Percentiles rank a stretch among this genome's conserved stretches.
Evolutionary conservation across 2,113 vertebrate genomes (phyloP).

Genomic region (Amblyopsis rosae): DNA sequence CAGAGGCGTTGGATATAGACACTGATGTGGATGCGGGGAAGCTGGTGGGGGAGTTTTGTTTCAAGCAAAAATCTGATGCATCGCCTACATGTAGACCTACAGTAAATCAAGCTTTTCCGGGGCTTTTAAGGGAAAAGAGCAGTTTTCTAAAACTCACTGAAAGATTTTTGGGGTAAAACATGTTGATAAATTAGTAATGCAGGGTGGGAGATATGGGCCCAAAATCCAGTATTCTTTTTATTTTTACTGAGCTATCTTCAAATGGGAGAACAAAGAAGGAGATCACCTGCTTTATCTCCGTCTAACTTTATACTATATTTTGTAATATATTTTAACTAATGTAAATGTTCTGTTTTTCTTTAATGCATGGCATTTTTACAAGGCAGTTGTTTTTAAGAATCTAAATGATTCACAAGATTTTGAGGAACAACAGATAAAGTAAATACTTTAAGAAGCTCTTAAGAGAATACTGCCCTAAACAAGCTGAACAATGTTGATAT

Average conservation of each 20-base stretch:
- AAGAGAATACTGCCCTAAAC: neutral
- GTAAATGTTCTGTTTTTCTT: no score
- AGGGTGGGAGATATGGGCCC: neutral
- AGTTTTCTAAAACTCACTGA: neutral
- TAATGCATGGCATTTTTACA: no score
- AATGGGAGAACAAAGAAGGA: neutral
- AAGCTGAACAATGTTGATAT: neutral
- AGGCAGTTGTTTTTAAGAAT: no score
- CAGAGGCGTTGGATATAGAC: no score
- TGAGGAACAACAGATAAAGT: no score
- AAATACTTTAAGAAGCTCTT: no score
- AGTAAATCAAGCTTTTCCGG: neutral
- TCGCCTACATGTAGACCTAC: neutral
- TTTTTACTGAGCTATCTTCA: neutral
- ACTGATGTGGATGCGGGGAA: no score
- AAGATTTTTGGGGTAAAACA: neutral
- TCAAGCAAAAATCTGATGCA: no score
- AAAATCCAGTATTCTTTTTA: neutral
- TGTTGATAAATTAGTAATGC: neutral
- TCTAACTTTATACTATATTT: neutral
- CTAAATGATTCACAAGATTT: no score
- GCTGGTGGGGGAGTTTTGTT: no score
- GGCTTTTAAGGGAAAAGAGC: neutral
- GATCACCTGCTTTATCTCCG: neutral
- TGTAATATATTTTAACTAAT: neutral